Evolutionary conservation across 2,888 invertebrate species (phyloP).

Genomic region (Uropetala carovei): DNA sequence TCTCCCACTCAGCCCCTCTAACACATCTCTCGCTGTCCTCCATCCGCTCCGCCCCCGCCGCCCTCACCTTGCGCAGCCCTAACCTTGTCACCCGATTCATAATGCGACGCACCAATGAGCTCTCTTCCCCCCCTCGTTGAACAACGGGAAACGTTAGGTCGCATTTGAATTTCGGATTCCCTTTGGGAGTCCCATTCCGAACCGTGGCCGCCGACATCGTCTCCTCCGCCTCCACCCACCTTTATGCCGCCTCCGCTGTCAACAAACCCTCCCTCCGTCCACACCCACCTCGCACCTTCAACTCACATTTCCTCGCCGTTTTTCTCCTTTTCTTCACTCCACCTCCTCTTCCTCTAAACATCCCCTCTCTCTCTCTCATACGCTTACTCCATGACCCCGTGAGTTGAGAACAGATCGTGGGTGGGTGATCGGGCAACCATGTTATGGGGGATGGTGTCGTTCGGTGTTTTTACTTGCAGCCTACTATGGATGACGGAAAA

Average conservation of each 20-base stretch:
- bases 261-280: conserved; percentile 8
- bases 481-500: not conserved
- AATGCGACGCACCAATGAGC: conserved; percentile 51
- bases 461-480: not conserved
- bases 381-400: not conserved
- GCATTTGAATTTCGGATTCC: conserved; percentile 62
- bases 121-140: not conserved
- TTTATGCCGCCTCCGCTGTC: conserved; percentile 15
- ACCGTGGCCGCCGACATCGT: not conserved
- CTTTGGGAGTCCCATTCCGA: conserved; percentile 40
- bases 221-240: not conserved
- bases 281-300: conserved; percentile 16
- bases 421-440: not conserved
- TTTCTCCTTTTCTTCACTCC: not conserved
- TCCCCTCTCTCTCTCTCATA: not conserved
- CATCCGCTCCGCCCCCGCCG: conserved; percentile 21
- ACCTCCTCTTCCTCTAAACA: not conserved
- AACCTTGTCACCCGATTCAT: conserved; percentile 64
- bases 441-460: not conserved
- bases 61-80: conserved; percentile 47
- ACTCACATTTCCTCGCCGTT: conserved; percentile 1
- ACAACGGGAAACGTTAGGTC: conserved; percentile 62
- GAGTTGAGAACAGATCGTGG: not conserved
- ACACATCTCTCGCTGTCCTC: not conserved
- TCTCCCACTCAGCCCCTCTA: not conserved